phyloP scores from a whole-genome alignment of 1,140 invertebrate species.

The Drosophila oshimai region DNA sequence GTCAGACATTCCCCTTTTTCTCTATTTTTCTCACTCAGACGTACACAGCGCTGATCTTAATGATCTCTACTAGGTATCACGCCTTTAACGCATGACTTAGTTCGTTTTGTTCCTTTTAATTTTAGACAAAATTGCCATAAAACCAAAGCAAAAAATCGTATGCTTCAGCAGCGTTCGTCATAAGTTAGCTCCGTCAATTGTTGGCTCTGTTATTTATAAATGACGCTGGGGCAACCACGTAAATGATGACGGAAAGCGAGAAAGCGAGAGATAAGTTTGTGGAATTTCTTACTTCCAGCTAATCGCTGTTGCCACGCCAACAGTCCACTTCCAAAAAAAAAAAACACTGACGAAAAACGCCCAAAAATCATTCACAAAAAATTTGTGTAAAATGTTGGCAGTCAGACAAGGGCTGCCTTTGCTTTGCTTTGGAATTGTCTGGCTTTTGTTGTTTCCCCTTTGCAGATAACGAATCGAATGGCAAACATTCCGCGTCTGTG shows the following conservation, averaged over 20 bases:
- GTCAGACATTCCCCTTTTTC: background rate
- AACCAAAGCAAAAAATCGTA: background rate
- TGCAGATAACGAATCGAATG: conserved; percentile 44
- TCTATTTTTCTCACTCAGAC: background rate
- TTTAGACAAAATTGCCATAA: conserved; percentile 31
- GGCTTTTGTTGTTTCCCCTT: conserved; percentile 23
- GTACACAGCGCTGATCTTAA: conserved; percentile 1
- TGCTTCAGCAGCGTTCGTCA: conserved; percentile 35
- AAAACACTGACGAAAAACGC: background rate
- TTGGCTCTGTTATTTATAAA: conserved; percentile 35
- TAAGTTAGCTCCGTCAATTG: conserved; percentile 46
- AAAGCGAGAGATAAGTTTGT: conserved; percentile 4
- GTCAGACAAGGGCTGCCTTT: conserved; percentile 12
- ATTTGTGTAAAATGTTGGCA: conserved; percentile 4
- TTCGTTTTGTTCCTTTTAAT: conserved; percentile 34
- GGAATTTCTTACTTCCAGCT: conserved; percentile 25
- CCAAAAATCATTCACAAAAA: conserved; percentile 44
- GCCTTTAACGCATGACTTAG: conserved; percentile 62
- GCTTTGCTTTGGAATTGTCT: conserved; percentile 14
- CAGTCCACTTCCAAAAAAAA: background rate
- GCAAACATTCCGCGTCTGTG: conserved; percentile 20
- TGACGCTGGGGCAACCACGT: conserved; percentile 25
- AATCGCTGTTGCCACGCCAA: conserved; percentile 17
- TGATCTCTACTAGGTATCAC: conserved; percentile 52
- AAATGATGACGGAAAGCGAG: conserved; percentile 19